Evolutionary conservation across 2,113 vertebrate species (phyloP), one percentile per base, ranked within the genome.

Genomic region (Chaetodon auriga): DNA sequence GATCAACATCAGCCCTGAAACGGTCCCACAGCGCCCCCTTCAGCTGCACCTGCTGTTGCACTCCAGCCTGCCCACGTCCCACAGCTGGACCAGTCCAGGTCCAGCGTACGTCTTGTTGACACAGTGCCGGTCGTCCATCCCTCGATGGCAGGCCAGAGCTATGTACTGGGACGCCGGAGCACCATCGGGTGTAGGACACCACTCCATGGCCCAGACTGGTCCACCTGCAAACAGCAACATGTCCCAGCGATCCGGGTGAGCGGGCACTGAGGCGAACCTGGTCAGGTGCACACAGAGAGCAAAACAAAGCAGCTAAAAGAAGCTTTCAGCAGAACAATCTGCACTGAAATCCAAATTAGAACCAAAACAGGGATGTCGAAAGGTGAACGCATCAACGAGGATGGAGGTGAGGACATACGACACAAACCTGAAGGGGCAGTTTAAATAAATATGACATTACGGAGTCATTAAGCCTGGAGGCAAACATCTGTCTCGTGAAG

Each of bases 151-250:
- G 92, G 96, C 97, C 68, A 99, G 43, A 0, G 97, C 97, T 57
- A 97, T 78, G 0, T 96, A 97, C 93, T 99, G 98, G 0, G 86
- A 55, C 2, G 95, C 93, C 0, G 46, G 73, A 0, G 96, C 94
- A 2, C 96, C 97, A 16, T 97, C 97, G 0, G 97, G 97, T 0
- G 92, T 95, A 0, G 98, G 98, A 81, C 98, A 99, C 98, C 98
- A 99, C 89, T 98, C 98, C 94, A 99, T 76, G 0, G 98, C 95
- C 97, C 97, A 99, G 55, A 99, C 95, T 0, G 98, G 98, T 8
- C 98, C 98, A 0, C 98, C 98, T 0, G 95, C 94, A 12, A 96
- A 98, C 95, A 99, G 96, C 19, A 95, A 83, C 69, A 95, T 71
- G 65, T 99, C 98, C 95, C 94, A 96, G 58, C 97, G 95, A 30